phyloP scores from a whole-genome alignment of 2,888 invertebrate genomes.

The Cerastis leucographa region DNA sequence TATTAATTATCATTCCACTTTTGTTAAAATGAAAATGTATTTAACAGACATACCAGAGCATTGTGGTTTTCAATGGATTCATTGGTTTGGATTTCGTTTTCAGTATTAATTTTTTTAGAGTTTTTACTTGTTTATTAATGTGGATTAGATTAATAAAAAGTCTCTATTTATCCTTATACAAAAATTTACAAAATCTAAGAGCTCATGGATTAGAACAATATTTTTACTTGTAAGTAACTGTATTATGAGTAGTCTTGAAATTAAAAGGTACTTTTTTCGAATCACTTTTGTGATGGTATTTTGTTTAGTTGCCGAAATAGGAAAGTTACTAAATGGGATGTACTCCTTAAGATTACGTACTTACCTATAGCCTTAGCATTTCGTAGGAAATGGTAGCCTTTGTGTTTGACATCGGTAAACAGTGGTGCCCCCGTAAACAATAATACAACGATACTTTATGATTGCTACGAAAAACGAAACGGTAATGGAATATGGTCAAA shows the following conservation, averaged over 20 bases:
- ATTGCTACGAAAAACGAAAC: background rate
- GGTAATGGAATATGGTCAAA: conserved; percentile 2
- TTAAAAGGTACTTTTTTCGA: background rate
- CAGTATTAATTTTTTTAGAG: background rate
- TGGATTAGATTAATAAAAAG: too few relatives aligned
- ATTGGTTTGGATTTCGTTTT: background rate
- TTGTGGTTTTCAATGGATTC: background rate
- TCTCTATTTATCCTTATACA: too few relatives aligned
- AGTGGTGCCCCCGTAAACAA: background rate
- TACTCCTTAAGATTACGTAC: too few relatives aligned
- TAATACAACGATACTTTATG: background rate
- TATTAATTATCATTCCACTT: conserved; percentile 12
- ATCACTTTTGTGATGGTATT: too few relatives aligned
- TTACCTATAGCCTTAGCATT: background rate
- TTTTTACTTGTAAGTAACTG: background rate
- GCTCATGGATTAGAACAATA: too few relatives aligned
- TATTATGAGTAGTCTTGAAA: background rate
- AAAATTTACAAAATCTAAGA: background rate
- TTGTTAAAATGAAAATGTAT: conserved; percentile 8
- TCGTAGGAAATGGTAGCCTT: conserved; percentile 15
- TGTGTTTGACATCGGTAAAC: conserved; percentile 23
- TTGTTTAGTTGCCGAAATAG: too few relatives aligned
- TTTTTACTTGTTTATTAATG: background rate
- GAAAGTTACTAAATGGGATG: too few relatives aligned
- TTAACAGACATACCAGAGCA: background rate